phyloP scores from a whole-genome alignment of 2,113 vertebrate genomes.

The Mastomys coucha region DNA sequence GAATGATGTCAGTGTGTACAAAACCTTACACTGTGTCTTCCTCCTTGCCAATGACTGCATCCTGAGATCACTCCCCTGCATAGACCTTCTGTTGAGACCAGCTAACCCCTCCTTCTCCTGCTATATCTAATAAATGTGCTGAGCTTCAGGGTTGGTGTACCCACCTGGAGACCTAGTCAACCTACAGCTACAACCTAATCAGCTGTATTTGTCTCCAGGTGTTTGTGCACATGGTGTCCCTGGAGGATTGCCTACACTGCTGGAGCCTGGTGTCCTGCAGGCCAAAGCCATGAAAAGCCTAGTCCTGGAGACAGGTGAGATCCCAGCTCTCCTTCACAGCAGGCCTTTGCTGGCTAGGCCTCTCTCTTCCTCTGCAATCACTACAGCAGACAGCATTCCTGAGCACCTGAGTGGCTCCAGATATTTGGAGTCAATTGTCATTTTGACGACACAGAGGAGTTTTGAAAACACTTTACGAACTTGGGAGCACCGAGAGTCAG shows the following conservation, averaged over 20 bases:
- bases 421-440: slow-evolving; percentile 82
- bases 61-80: neutral
- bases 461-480: slow-evolving; percentile 81
- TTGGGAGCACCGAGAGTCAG: slow-evolving; percentile 79
- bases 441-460: slow-evolving; percentile 77
- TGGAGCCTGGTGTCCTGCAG: neutral
- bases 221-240: neutral
- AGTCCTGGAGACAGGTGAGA: neutral
- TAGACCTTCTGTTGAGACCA: too few species aligned
- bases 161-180: too few species aligned
- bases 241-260: fast-evolving
- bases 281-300: neutral
- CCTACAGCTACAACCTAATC: too few species aligned
- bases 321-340: neutral
- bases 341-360: neutral
- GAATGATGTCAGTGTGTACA: neutral
- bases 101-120: neutral
- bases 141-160: neutral
- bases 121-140: neutral
- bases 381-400: slow-evolving; percentile 22
- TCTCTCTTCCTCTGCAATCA: neutral
- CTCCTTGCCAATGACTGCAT: neutral
- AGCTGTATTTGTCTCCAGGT: too few species aligned
- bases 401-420: slow-evolving; percentile 66
- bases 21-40: neutral